Conservation (phyloP, 92 coral and sea anemone species). For the Palythoa grandiflora region DNA sequence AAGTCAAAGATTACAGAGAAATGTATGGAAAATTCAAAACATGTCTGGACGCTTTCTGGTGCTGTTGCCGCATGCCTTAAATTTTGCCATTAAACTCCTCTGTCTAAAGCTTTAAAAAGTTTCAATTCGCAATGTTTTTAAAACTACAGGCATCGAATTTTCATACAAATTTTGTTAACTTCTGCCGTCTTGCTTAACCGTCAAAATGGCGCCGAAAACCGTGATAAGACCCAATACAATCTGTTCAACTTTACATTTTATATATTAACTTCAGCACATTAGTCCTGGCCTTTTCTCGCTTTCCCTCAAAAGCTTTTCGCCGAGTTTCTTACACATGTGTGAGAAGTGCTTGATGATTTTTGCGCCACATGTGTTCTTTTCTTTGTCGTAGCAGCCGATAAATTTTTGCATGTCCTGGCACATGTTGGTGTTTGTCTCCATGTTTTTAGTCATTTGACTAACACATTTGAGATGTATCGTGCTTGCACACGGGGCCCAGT, state of each 20-base stretch:
- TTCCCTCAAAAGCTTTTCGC: conserved; percentile 69
- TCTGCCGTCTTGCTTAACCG: too few relatives aligned
- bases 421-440: conserved; percentile 71
- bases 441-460: conserved; percentile 49
- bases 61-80: too few relatives aligned
- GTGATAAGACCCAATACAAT: too few relatives aligned
- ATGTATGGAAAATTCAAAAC: too few relatives aligned
- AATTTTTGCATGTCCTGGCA: conserved; percentile 77
- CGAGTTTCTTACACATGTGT: conserved; percentile 67
- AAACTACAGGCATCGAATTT: too few relatives aligned
- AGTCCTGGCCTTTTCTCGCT: conserved; percentile 64
- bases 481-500: conserved; percentile 55
- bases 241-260: not conserved
- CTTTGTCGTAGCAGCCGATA: conserved; percentile 63
- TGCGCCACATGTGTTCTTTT: conserved; percentile 19
- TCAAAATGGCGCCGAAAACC: too few relatives aligned
- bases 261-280: conserved; percentile 69
- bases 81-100: too few relatives aligned
- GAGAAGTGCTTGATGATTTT: conserved; percentile 64
- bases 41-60: too few relatives aligned
- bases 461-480: conserved; percentile 69
- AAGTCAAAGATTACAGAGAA: too few relatives aligned
- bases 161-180: too few relatives aligned
- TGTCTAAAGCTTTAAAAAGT: too few relatives aligned
- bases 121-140: too few relatives aligned